Percentiles rank a stretch among this genome's conserved stretches.
These are phyloP conservation scores for Charina bottae DNA, from an alignment of 2,113 vertebrate genomes.

Conservation along the genomic window DNA sequence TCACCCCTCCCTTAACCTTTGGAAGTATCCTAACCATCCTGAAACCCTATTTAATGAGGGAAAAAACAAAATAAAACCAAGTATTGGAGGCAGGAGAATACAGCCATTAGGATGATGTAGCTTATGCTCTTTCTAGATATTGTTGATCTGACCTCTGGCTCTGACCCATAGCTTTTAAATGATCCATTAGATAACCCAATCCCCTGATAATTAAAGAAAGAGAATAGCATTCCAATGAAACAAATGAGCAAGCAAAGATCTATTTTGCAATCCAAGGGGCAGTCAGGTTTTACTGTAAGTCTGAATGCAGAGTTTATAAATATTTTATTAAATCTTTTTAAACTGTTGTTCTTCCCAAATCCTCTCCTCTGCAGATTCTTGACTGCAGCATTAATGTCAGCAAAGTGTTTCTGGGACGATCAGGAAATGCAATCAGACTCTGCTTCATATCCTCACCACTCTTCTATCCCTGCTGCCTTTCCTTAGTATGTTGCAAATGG, in stretches of 20 bases:
- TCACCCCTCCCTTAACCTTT: neutral
- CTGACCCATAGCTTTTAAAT: conserved; percentile 35
- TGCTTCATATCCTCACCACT: conserved; percentile 53
- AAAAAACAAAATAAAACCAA: neutral
- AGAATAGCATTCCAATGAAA: conserved; percentile 25
- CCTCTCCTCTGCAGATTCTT: conserved; percentile 33
- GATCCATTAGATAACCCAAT: conserved; percentile 31
- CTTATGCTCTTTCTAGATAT: conserved; percentile 8
- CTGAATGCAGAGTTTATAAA: conserved; percentile 60
- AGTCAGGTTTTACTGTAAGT: conserved; percentile 62
- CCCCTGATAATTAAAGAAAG: conserved; percentile 41
- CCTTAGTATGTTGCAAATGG: neutral
- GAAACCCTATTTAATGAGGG: neutral
- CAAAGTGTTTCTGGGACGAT: conserved; percentile 51
- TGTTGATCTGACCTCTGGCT: neutral
- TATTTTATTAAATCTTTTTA: conserved; percentile 68
- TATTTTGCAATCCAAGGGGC: conserved; percentile 52
- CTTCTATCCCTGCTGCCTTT: conserved; percentile 26
- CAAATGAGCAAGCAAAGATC: conserved; percentile 42
- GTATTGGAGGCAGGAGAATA: neutral
- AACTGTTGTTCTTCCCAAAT: conserved; percentile 58
- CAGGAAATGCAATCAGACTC: conserved; percentile 44
- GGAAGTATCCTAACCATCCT: neutral
- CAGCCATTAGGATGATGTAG: conserved; percentile 9
- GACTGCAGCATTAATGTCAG: conserved; percentile 27